Evolutionary conservation across 2,888 invertebrate species (phyloP).

Genomic region (Phalera bucephala): DNA sequence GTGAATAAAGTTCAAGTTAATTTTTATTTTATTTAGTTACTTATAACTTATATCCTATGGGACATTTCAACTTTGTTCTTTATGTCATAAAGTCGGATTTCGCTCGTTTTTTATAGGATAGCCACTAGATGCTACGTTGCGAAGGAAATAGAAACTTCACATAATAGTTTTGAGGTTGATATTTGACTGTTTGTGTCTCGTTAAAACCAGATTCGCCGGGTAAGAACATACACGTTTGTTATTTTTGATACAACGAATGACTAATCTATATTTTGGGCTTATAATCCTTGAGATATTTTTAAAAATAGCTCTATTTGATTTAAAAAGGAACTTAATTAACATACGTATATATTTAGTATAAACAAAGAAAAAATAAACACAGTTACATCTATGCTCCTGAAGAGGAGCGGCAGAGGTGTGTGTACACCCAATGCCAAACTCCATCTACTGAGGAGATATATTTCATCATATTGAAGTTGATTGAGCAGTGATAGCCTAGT

Average conservation of each 20-base stretch:
- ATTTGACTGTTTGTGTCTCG: conserved; percentile 13
- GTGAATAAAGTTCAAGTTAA: not conserved
- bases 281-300: too few species aligned
- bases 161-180: not conserved
- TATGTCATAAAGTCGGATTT: conserved; percentile 11
- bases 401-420: too few species aligned
- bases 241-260: conserved; percentile 1
- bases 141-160: conserved; percentile 19
- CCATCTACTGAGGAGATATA: too few species aligned
- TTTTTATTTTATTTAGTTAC: conserved; percentile 8
- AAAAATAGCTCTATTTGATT: too few species aligned
- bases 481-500: too few species aligned
- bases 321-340: too few species aligned
- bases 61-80: conserved; percentile 16
- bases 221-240: conserved; percentile 7
- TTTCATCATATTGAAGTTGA: too few species aligned
- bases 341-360: too few species aligned
- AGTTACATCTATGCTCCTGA: too few species aligned
- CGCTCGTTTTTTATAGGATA: conserved; percentile 11
- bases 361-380: too few species aligned
- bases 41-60: conserved; percentile 13
- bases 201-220: conserved; percentile 17
- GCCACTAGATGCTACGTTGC: conserved; percentile 6
- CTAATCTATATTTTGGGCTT: conserved; percentile 9
- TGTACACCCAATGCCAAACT: too few species aligned